These are phyloP conservation scores for Bemisia tabaci DNA, from an alignment of 1,140 invertebrate genomes.

Conservation along the genomic window DNA sequence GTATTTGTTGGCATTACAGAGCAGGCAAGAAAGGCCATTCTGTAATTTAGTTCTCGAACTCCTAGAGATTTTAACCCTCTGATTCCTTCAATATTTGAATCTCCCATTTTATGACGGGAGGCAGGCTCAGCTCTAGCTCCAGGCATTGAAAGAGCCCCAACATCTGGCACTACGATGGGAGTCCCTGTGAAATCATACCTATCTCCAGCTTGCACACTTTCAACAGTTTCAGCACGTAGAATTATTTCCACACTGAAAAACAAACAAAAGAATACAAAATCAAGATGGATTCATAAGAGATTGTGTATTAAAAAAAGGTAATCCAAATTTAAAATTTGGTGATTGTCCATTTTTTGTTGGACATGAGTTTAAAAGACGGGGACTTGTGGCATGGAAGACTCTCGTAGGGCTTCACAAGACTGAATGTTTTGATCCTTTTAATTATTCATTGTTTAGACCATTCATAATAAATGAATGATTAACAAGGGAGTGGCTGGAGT, in stretches of 20 bases:
- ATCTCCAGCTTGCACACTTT: conserved; percentile 83
- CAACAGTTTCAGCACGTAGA: conserved; percentile 90
- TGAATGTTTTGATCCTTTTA: too few relatives aligned
- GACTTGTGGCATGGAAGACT: too few relatives aligned
- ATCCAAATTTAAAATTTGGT: background rate
- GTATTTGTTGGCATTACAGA: conserved; percentile 75
- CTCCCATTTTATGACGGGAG: conserved; percentile 51
- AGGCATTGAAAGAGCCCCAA: conserved; percentile 63
- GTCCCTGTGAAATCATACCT: conserved; percentile 95
- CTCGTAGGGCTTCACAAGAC: too few relatives aligned
- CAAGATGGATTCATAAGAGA: conserved; percentile 2
- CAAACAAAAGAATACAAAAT: conserved; percentile 1
- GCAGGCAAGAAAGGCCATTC: conserved; percentile 88
- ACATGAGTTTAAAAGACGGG: too few relatives aligned
- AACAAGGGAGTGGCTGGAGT: too few relatives aligned
- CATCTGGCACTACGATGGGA: conserved; percentile 94
- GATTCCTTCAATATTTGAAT: conserved; percentile 75
- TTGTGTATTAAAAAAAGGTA: background rate
- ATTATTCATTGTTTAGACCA: too few relatives aligned
- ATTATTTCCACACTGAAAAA: conserved; percentile 77
- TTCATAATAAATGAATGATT: too few relatives aligned
- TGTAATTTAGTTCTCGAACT: conserved; percentile 89
- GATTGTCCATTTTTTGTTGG: background rate
- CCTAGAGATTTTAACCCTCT: conserved; percentile 85
- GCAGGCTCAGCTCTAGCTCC: conserved; percentile 74